phyloP scores from a whole-genome alignment of 2,888 invertebrate genomes.

The Cheilosia urbana region DNA sequence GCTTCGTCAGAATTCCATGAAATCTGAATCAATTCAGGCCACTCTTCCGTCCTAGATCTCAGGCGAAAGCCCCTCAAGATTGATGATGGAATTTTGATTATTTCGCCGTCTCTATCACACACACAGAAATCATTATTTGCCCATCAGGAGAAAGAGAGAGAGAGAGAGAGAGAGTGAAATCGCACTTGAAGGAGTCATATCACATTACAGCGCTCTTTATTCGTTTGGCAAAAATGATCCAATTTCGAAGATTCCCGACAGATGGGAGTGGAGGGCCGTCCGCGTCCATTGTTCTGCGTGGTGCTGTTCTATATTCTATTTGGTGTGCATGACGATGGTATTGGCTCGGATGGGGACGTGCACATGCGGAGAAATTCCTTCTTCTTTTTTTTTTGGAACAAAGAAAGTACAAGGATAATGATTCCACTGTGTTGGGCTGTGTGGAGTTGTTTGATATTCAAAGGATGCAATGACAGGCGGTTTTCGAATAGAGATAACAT shows the following conservation, averaged over 20 bases:
- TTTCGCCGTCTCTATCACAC: not conserved
- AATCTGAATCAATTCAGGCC: constrained; percentile 69
- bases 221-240: constrained; percentile 61
- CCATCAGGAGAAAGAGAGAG: constrained; percentile 2
- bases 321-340: not conserved
- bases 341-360: constrained; percentile 44
- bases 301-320: not conserved
- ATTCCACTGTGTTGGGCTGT: constrained; percentile 2
- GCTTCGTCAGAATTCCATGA: constrained; percentile 69
- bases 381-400: not conserved
- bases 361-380: not conserved
- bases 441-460: constrained; percentile 33
- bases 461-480: constrained; percentile 48
- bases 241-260: constrained; percentile 62
- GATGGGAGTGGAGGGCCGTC: constrained; percentile 15
- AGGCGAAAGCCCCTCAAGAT: constrained; percentile 52
- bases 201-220: constrained; percentile 69
- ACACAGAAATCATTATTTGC: constrained; percentile 29
- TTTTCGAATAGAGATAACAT: constrained; percentile 10
- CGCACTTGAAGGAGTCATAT: constrained; percentile 65
- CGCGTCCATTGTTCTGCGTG: constrained; percentile 47
- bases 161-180: constrained; percentile 50
- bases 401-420: constrained; percentile 39
- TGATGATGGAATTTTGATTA: constrained; percentile 73
- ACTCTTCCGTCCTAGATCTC: constrained; percentile 51